Percentiles rank a stretch among this genome's conserved stretches.
Conservation (phyloP, 2,888 invertebrate species). For the Xestia ashworthii region DNA sequence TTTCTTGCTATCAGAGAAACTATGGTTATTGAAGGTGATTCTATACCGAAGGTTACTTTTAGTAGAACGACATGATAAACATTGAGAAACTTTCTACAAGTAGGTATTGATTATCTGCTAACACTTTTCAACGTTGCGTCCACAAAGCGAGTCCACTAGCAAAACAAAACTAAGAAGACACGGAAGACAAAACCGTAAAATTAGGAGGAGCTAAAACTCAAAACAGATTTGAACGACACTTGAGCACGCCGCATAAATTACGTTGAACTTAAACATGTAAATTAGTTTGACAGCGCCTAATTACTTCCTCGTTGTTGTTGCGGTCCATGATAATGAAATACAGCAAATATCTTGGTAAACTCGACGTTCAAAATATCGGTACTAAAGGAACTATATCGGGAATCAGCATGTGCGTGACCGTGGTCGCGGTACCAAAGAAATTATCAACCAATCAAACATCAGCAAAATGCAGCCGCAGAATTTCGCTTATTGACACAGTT, state of each 20-base stretch:
- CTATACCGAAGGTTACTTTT: neutral
- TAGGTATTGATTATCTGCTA: neutral
- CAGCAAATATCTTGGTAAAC: neutral
- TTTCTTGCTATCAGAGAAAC: neutral
- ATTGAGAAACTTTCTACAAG: neutral
- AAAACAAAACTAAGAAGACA: neutral
- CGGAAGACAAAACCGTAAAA: neutral
- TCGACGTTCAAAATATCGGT: neutral
- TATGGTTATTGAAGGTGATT: neutral
- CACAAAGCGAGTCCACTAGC: neutral
- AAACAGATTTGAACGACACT: slow-evolving; percentile 5
- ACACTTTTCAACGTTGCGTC: neutral
- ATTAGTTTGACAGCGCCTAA: slow-evolving; percentile 24
- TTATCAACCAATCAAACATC: neutral
- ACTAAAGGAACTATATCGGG: neutral
- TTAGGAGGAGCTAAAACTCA: neutral
- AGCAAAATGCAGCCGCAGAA: neutral
- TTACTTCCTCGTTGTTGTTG: slow-evolving; percentile 24
- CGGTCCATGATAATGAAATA: neutral
- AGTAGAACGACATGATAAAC: neutral
- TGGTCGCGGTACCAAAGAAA: neutral
- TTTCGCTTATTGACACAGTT: neutral
- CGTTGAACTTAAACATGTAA: slow-evolving; percentile 24
- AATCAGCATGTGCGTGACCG: neutral
- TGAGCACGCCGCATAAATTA: slow-evolving; percentile 26